A percentile compares a stretch with the other conserved stretches of the same genome.
phyloP scores from a whole-genome alignment of 2,113 vertebrate species.

The Meleagris gallopavo region DNA sequence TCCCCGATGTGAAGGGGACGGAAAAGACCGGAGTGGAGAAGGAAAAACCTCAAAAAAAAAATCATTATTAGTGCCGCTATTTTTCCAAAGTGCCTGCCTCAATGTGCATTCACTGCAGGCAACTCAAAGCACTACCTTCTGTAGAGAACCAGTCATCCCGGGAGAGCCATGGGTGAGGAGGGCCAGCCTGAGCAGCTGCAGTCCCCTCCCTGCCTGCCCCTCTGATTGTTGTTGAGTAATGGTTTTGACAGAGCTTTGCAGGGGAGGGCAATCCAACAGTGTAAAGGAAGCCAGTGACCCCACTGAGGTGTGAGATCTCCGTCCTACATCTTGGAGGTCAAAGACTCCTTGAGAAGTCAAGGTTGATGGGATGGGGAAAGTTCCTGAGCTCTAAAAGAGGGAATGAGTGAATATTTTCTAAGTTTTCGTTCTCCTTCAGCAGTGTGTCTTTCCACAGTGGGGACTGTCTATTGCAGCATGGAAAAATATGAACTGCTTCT shows the following conservation, averaged over 20 bases:
- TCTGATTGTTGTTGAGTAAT: background rate
- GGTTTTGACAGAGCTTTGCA: background rate
- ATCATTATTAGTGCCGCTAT: background rate
- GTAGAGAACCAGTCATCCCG: background rate
- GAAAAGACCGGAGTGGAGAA: background rate
- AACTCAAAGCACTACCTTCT: background rate
- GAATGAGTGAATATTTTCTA: background rate
- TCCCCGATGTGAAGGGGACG: background rate
- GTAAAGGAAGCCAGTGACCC: background rate
- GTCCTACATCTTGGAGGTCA: background rate
- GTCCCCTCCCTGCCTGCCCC: background rate
- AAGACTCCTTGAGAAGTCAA: background rate
- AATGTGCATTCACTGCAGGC: background rate
- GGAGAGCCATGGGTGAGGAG: background rate
- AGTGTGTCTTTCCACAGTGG: background rate
- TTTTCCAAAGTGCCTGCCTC: background rate
- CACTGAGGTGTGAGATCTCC: background rate
- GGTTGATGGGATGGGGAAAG: background rate
- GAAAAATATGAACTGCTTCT: conserved; percentile 3
- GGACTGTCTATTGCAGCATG: background rate
- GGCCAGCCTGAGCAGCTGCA: background rate
- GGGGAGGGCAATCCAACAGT: background rate
- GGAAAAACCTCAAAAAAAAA: background rate
- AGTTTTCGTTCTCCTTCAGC: background rate
- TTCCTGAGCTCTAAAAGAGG: background rate